Evolutionary conservation across 2,888 invertebrate genomes (phyloP).

Genomic region (Malthinus seriepunctatus): DNA sequence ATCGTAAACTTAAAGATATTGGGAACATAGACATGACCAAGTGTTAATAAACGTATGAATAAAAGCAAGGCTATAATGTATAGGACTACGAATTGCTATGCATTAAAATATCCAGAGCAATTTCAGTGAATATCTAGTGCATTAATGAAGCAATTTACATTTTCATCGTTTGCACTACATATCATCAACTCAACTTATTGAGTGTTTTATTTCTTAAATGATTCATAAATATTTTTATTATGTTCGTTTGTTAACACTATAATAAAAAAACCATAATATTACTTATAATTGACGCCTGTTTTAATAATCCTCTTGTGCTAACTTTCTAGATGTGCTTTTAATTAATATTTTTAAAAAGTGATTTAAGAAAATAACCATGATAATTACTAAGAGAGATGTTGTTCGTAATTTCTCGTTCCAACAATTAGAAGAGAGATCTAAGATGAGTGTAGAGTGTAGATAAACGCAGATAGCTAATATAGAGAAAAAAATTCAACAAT

Average conservation of each 20-base stretch:
- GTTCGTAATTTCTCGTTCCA: too few relatives aligned
- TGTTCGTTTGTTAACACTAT: neutral
- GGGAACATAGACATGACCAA: conserved; percentile 45
- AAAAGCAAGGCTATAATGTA: conserved; percentile 33
- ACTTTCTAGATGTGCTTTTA: too few relatives aligned
- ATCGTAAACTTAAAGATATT: conserved; percentile 54
- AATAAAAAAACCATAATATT: neutral
- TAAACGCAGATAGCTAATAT: too few relatives aligned
- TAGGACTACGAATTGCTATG: conserved; percentile 31
- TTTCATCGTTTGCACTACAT: conserved; percentile 41
- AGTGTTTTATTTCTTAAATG: conserved; percentile 18
- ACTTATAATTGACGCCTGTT: neutral
- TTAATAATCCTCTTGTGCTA: neutral
- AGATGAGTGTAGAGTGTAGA: too few relatives aligned
- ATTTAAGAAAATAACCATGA: too few relatives aligned
- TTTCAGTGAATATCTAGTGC: conserved; percentile 34
- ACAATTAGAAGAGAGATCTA: too few relatives aligned
- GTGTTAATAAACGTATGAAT: conserved; percentile 47
- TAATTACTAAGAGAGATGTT: too few relatives aligned
- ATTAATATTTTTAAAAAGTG: too few relatives aligned
- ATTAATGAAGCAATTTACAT: conserved; percentile 54
- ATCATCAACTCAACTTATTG: conserved; percentile 18
- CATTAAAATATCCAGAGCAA: conserved; percentile 34
- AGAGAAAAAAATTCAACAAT: too few relatives aligned
- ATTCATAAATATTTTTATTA: conserved; percentile 7